Conservation (phyloP, 92 coral and sea anemone genomes). For the Parazoanthus swiftii region DNA sequence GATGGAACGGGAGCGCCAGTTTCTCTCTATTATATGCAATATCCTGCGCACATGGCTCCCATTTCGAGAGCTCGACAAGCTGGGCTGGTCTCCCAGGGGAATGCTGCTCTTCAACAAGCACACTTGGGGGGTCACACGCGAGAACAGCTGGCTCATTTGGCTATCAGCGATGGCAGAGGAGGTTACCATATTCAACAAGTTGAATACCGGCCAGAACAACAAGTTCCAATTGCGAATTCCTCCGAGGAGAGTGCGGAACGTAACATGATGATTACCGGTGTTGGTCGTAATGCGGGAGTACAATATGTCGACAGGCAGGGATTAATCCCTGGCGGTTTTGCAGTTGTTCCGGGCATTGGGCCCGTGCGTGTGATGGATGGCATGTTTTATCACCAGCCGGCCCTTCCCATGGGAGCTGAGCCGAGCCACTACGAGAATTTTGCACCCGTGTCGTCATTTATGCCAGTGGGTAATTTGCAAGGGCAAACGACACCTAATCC, state of each 20-base stretch:
- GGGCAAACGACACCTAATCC: constrained; percentile 51
- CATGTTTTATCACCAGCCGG: constrained; percentile 67
- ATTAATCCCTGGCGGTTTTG: constrained; percentile 64
- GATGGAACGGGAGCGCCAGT: constrained; percentile 29
- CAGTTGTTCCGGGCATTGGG: constrained; percentile 84
- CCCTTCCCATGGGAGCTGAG: constrained; percentile 81
- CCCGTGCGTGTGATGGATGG: constrained; percentile 79
- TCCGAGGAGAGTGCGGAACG: constrained; percentile 64
- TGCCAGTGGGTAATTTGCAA: constrained; percentile 63
- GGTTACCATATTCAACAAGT: constrained; percentile 49
- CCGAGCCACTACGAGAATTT: constrained; percentile 77
- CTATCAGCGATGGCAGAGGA: constrained; percentile 41
- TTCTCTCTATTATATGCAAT: constrained; percentile 32
- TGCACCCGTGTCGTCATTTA: constrained; percentile 71
- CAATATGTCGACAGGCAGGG: constrained; percentile 81
- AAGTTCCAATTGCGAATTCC: constrained; percentile 84
- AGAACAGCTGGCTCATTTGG: constrained; percentile 45
- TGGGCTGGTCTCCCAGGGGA: constrained; percentile 38
- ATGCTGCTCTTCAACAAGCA: constrained; percentile 12
- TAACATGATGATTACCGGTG: constrained; percentile 36
- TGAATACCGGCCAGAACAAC: constrained; percentile 77
- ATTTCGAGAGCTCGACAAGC: constrained; percentile 44
- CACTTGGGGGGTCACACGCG: constrained; percentile 36
- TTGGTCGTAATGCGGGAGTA: constrained; percentile 46
- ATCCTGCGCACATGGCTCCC: constrained; percentile 42